Evolutionary conservation across 2,113 vertebrate genomes (phyloP), one percentile per base, ranked within the genome.

Genomic region (Callochromis pleurospilus): DNA sequence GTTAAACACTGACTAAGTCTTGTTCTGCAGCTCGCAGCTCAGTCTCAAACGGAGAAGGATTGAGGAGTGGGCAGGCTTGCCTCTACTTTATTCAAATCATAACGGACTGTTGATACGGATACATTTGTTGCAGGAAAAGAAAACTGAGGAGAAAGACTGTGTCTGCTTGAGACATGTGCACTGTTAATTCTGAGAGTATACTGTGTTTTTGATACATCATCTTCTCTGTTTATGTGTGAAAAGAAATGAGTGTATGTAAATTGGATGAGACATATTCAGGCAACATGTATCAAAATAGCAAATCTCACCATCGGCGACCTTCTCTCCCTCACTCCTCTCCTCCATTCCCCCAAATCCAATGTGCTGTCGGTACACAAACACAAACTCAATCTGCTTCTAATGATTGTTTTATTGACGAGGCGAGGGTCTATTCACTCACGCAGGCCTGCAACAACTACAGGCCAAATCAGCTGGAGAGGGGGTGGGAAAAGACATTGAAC

Each of bases 341-440:
- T 79, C 29, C 49, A 5, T 88, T 83, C 89, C 53, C 77, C 70
- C 77, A 58, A 77, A 40, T 88, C 81, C 92, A 62, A 51, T 89
- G 86, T 55, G 77, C 84, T 91, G 90, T 91, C 90, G 62, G 89
- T 86, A 85, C 93, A 94, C 82, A 88, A 91, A 88, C 93, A 91
- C 82, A 94, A 92, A 94, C 94, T 94, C 94, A 92, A 94, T 95
- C 92, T 92, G 91, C 92, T 81, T 89, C 93, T 95, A 94, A 95
- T 95, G 92, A 95, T 90, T 93, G 91, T 87, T 93, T 94, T 95
- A 95, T 95, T 94, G 95, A 92, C 89, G 87, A 95, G 88, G 90
- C 92, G 86, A 90, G 88, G 86, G 87, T 93, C 93, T 89, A 89
- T 92, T 94, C 94, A 87, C 91, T 93, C 89, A 88, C 89, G 68